Conservation (phyloP, 2,888 invertebrate species). For the Caenorhabditis japonica region DNA sequence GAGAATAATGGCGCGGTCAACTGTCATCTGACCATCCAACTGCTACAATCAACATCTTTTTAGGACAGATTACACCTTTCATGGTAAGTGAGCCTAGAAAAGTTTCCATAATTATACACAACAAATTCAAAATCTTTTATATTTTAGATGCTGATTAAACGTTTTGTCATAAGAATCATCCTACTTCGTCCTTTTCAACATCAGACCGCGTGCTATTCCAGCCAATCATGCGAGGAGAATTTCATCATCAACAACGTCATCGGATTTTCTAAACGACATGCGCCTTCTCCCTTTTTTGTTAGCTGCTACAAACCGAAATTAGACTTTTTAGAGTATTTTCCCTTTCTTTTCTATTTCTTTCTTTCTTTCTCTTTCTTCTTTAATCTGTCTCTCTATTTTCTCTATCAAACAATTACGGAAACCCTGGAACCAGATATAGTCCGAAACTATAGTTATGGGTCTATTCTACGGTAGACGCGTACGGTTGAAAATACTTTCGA, state of each 20-base stretch:
- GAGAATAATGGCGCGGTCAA: conserved; percentile 17
- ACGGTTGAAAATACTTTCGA: conserved; percentile 44
- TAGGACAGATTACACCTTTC: conserved; percentile 16
- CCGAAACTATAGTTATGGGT: conserved; percentile 55
- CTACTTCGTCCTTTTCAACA: conserved; percentile 27
- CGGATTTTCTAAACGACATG: neutral
- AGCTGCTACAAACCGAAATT: too few relatives aligned
- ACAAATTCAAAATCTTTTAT: neutral
- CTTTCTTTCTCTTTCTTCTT: neutral
- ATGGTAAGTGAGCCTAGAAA: conserved; percentile 5
- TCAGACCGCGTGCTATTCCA: conserved; percentile 17
- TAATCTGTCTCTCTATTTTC: conserved; percentile 17
- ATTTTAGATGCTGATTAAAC: conserved; percentile 36
- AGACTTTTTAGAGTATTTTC: neutral
- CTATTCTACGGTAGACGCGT: conserved; percentile 58
- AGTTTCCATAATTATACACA: neutral
- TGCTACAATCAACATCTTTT: conserved; percentile 6
- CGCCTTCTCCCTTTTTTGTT: neutral
- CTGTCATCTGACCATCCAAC: conserved; percentile 13
- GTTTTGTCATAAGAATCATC: conserved; percentile 22
- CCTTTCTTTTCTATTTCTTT: conserved; percentile 3
- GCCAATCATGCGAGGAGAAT: conserved; percentile 5
- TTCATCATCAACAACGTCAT: neutral
- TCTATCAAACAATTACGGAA: conserved; percentile 50
- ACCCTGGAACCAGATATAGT: conserved; percentile 35